These are phyloP conservation scores for Drosophila miranda DNA, from an alignment of 1,140 invertebrate species.

Conservation along the genomic window DNA sequence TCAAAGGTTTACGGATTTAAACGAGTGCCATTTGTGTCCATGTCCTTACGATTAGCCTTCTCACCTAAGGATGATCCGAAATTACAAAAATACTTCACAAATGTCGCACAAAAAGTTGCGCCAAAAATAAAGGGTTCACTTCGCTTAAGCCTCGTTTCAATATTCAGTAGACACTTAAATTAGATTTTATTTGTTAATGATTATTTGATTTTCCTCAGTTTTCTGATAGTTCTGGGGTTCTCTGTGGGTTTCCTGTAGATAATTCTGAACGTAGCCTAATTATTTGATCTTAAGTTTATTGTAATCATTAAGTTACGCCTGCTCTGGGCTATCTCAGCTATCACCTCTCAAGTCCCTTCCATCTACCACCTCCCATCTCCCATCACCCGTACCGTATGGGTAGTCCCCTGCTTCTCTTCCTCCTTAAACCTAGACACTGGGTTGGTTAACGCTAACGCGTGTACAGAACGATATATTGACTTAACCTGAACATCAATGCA, in stretches of 20 bases:
- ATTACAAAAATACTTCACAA: conserved; percentile 37
- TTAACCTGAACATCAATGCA: conserved; percentile 1
- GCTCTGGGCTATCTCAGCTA: background rate
- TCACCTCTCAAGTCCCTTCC: conserved; percentile 13
- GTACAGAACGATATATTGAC: background rate
- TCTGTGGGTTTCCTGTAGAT: conserved; percentile 28
- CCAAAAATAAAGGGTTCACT: conserved; percentile 1
- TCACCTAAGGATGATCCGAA: conserved; percentile 17
- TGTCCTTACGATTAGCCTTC: conserved; percentile 40
- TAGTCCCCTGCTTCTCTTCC: too few species aligned
- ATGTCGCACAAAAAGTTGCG: conserved; percentile 18
- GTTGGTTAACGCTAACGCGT: too few species aligned
- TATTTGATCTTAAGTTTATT: conserved; percentile 14
- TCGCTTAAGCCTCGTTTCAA: conserved; percentile 1
- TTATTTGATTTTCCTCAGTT: background rate
- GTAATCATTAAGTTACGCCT: conserved; percentile 1
- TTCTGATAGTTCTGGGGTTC: background rate
- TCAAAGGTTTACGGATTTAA: conserved; percentile 78
- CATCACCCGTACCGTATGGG: too few species aligned
- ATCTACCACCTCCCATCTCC: too few species aligned
- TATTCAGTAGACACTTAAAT: conserved; percentile 5
- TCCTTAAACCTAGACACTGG: background rate
- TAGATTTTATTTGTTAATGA: background rate
- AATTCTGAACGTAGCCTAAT: conserved; percentile 4
- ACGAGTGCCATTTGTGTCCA: conserved; percentile 35